A percentile compares a stretch with the other conserved stretches of the same genome.
phyloP scores from a whole-genome alignment of 2,113 vertebrate genomes.

The Engraulis encrasicolus region DNA sequence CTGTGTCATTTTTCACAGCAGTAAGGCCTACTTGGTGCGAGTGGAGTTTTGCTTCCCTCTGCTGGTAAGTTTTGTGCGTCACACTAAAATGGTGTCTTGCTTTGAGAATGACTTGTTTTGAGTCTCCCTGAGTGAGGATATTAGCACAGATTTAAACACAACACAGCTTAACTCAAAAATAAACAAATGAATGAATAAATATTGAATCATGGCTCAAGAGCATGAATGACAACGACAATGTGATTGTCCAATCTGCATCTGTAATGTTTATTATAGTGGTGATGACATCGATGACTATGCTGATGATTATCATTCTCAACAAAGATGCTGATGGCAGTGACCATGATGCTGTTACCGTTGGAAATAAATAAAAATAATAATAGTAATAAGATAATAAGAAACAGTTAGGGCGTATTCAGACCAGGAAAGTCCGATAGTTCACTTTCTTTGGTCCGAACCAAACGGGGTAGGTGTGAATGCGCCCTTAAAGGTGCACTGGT shows the following conservation, averaged over 20 bases:
- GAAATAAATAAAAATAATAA: background rate
- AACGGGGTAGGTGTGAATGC: too few relatives aligned
- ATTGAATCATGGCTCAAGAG: too few relatives aligned
- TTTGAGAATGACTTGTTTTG: background rate
- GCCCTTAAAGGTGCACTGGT: too few relatives aligned
- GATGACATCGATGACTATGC: background rate
- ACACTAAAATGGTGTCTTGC: background rate
- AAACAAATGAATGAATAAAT: too few relatives aligned
- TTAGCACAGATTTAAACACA: background rate
- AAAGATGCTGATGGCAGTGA: background rate
- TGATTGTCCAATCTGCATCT: background rate
- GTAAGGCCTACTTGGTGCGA: background rate
- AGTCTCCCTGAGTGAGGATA: background rate
- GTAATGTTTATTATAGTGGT: background rate
- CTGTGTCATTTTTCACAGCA: background rate
- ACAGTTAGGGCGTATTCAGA: too few relatives aligned
- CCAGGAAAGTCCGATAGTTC: too few relatives aligned
- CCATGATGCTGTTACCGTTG: background rate
- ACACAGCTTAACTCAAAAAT: background rate
- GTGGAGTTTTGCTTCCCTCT: slow-evolving; percentile 64
- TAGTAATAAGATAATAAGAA: too few relatives aligned
- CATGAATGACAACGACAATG: too few relatives aligned
- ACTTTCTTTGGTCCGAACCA: too few relatives aligned
- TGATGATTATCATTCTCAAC: background rate
- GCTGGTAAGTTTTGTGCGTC: slow-evolving; percentile 56